Evolutionary conservation across 2,888 invertebrate species (phyloP).

Genomic region (Allygus modestus): DNA sequence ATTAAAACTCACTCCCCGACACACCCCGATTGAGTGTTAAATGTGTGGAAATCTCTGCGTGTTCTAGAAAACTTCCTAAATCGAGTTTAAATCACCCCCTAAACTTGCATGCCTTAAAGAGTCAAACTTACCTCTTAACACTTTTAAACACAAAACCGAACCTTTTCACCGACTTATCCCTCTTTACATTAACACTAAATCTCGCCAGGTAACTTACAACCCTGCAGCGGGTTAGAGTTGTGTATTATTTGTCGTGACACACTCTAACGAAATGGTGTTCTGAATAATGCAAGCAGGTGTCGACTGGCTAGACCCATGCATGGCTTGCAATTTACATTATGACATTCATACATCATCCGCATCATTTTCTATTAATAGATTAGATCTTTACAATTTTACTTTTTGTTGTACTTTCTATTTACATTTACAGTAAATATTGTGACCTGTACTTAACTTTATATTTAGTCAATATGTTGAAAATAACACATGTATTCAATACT

Average conservation of each 20-base stretch:
- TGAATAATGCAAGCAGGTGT: constrained; percentile 23
- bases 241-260: constrained; percentile 11
- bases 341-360: constrained; percentile 46
- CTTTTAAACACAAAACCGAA: constrained; percentile 18
- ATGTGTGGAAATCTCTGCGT: constrained; percentile 15
- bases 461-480: not conserved
- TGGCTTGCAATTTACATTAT: constrained; percentile 49
- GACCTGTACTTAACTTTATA: not conserved
- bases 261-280: constrained; percentile 45
- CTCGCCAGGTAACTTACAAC: not conserved
- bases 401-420: constrained; percentile 35
- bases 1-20: constrained; percentile 10
- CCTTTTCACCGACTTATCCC: constrained; percentile 4
- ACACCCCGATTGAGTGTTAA: constrained; percentile 37
- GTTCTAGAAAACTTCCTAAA: constrained; percentile 10
- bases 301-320: constrained; percentile 48
- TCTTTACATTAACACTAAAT: not conserved
- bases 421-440: constrained; percentile 12
- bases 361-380: constrained; percentile 30
- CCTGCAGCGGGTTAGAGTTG: not conserved
- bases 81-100: constrained; percentile 29
- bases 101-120: constrained; percentile 48
- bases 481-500: no score
- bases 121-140: constrained; percentile 26
- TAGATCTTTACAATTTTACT: constrained; percentile 43